Conservation (phyloP, 2,797 vertebrate genomes). For the Synaphobranchus kaupii region DNA sequence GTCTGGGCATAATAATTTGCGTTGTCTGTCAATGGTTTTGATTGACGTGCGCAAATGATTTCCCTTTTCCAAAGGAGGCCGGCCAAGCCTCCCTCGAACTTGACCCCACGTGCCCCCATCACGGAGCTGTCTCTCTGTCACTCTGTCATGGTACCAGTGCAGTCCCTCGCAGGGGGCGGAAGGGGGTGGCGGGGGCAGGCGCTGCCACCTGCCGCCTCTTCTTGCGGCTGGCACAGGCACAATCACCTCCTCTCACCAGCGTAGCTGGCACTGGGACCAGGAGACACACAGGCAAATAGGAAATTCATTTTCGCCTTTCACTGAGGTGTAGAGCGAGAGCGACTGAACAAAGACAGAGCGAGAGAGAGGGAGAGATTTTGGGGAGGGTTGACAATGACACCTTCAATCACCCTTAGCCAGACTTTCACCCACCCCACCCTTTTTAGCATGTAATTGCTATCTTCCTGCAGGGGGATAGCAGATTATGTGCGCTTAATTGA, state of each 20-base stretch:
- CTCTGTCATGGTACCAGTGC: conserved; percentile 11
- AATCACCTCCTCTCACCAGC: conserved; percentile 38
- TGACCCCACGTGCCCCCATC: conserved; percentile 15
- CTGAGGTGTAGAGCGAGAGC: background rate
- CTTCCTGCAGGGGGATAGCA: conserved; percentile 31
- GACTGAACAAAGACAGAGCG: background rate
- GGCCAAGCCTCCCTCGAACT: conserved; percentile 6
- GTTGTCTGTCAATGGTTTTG: conserved; percentile 25
- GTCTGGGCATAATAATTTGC: background rate
- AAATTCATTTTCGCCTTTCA: conserved; percentile 28
- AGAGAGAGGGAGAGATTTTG: background rate
- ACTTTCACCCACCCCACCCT: background rate
- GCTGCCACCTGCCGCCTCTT: conserved; percentile 22
- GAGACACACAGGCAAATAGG: conserved; percentile 15
- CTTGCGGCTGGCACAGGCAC: conserved; percentile 29
- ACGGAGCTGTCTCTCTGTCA: conserved; percentile 33
- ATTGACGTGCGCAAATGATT: conserved; percentile 33
- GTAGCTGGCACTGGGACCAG: conserved; percentile 10
- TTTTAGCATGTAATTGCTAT: background rate
- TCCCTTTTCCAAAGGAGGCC: background rate
- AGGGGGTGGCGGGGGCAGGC: background rate
- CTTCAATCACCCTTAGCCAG: background rate
- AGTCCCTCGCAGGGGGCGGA: background rate
- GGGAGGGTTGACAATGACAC: conserved; percentile 26
- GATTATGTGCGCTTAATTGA: conserved; percentile 45